Conservation (phyloP, 1,140 invertebrate species). For the Polyergus mexicanus region DNA sequence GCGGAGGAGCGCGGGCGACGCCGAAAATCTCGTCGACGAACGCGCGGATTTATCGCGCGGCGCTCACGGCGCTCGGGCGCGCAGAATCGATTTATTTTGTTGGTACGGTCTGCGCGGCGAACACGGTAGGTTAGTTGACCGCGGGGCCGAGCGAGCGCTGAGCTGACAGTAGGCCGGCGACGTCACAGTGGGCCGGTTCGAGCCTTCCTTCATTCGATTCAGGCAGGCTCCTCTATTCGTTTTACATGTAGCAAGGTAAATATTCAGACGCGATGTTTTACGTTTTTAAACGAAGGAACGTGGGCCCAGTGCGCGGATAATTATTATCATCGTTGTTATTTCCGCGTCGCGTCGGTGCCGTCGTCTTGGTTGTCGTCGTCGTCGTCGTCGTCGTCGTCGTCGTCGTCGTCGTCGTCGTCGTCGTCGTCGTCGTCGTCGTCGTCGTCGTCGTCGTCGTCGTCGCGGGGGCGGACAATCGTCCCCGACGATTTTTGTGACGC, state of each 20-base stretch:
- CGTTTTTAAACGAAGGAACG: conserved; percentile 36
- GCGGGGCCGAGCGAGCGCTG: conserved; percentile 86
- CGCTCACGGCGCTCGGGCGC: conserved; percentile 50
- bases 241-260: conserved; percentile 88
- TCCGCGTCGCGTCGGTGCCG: not conserved
- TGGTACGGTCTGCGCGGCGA: conserved; percentile 79
- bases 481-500: conserved; percentile 38
- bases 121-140: conserved; percentile 86
- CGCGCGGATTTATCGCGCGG: conserved; percentile 68
- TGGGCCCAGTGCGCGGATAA: conserved; percentile 66
- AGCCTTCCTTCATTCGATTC: conserved; percentile 86
- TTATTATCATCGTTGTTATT: not conserved
- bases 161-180: conserved; percentile 87
- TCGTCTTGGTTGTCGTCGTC: not conserved
- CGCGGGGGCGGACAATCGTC: conserved; percentile 40
- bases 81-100: conserved; percentile 73
- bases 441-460: not conserved
- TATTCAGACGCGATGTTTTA: conserved; percentile 78
- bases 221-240: conserved; percentile 86
- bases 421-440: not conserved
- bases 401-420: not conserved
- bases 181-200: conserved; percentile 87
- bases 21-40: conserved; percentile 59
- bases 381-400: not conserved
- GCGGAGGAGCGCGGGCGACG: not conserved